These are phyloP conservation scores for Pogonocichla stellata DNA, from an alignment of 2,113 vertebrate genomes.

Conservation along the genomic window DNA sequence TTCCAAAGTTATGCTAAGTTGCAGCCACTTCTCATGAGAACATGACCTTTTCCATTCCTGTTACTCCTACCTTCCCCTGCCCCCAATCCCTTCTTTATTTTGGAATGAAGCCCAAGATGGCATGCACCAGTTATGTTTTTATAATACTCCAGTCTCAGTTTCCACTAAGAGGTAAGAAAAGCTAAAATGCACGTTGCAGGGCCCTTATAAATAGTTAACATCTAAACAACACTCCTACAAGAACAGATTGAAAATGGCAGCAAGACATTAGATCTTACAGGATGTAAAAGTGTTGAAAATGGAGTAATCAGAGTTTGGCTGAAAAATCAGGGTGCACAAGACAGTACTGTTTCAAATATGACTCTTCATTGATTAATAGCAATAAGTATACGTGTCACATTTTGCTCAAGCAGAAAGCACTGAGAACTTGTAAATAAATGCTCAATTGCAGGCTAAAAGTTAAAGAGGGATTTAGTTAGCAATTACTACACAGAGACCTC, in stretches of 20 bases:
- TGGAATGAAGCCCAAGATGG: background rate
- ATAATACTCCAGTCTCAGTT: background rate
- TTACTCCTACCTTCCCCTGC: background rate
- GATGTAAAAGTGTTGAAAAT: background rate
- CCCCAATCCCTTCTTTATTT: background rate
- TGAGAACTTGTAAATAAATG: background rate
- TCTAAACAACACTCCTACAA: background rate
- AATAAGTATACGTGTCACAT: background rate
- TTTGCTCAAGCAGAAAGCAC: background rate
- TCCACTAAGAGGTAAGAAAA: background rate
- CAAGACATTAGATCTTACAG: background rate
- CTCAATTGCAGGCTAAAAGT: background rate
- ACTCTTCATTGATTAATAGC: background rate
- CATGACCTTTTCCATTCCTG: background rate
- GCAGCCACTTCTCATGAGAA: conserved; percentile 10
- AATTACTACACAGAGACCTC: background rate
- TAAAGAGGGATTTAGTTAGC: background rate
- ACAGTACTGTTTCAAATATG: background rate
- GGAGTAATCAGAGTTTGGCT: background rate
- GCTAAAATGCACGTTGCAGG: background rate
- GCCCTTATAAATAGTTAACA: background rate
- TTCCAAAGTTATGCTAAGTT: background rate
- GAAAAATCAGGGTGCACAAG: background rate
- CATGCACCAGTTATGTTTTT: background rate
- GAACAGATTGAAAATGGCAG: background rate